Conservation (phyloP, 2,888 invertebrate genomes). For the Stramonita haemastoma region DNA sequence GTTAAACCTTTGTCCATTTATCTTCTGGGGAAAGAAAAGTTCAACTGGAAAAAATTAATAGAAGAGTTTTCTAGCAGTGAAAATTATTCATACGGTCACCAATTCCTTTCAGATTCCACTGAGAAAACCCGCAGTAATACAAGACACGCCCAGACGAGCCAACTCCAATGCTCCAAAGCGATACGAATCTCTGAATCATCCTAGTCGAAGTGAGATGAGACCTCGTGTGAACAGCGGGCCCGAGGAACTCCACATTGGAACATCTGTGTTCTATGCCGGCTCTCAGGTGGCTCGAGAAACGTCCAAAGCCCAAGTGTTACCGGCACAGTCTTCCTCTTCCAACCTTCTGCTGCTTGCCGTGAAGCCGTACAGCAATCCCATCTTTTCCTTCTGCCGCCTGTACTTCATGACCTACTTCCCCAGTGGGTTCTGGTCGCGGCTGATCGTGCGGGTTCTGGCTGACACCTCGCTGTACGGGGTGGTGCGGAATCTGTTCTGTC, state of each 20-base stretch:
- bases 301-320: background rate
- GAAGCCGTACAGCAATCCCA: constrained; percentile 60
- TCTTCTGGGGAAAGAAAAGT: no score
- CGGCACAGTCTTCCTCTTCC: background rate
- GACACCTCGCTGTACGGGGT: constrained; percentile 80
- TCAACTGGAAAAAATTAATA: no score
- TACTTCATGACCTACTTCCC: constrained; percentile 94
- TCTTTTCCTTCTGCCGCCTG: constrained; percentile 74
- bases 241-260: constrained; percentile 48
- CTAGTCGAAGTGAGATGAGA: constrained; percentile 1
- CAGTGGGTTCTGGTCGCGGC: constrained; percentile 97
- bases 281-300: constrained; percentile 40
- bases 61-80: no score
- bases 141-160: constrained; percentile 31
- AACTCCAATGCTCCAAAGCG: background rate
- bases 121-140: constrained; percentile 46
- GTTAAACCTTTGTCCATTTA: no score
- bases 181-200: constrained; percentile 24
- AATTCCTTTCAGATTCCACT: constrained; percentile 50
- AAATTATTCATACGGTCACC: background rate
- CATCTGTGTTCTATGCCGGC: constrained; percentile 48
- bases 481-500: constrained; percentile 57
- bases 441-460: constrained; percentile 93
- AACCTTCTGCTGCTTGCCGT: constrained; percentile 52
- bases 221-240: constrained; percentile 33